These are phyloP conservation scores for Choreutis nemorana DNA, from an alignment of 2,888 invertebrate genomes.

Conservation along the genomic window DNA sequence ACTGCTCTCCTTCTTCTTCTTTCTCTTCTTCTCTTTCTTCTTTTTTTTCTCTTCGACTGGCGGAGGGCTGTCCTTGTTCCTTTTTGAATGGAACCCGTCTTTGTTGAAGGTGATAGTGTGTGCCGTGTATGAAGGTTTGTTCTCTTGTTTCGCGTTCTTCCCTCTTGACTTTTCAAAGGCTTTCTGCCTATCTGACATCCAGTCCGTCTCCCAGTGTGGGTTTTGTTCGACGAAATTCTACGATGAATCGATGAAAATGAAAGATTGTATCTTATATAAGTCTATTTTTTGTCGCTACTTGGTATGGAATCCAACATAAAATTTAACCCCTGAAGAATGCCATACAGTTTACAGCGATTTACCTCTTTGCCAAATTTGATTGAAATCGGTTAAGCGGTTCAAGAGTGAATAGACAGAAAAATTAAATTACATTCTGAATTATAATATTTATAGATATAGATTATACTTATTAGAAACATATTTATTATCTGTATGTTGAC, in stretches of 20 bases:
- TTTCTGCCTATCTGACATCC: slow-evolving; percentile 83
- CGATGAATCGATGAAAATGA: slow-evolving; percentile 11
- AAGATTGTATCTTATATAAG: not conserved
- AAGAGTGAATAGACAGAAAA: no score
- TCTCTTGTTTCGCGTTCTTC: slow-evolving; percentile 29
- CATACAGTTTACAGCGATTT: no score
- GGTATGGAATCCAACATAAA: not conserved
- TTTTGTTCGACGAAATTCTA: slow-evolving; percentile 85
- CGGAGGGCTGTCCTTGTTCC: slow-evolving; percentile 25
- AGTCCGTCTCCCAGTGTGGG: slow-evolving; percentile 88
- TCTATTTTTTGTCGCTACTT: not conserved
- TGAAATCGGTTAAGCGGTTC: no score
- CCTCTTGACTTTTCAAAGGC: slow-evolving; percentile 63
- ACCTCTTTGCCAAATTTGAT: no score
- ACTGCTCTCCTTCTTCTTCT: slow-evolving; percentile 52
- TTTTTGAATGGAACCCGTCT: slow-evolving; percentile 53
- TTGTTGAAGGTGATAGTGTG: slow-evolving; percentile 58
- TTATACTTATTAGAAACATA: no score
- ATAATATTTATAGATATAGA: no score
- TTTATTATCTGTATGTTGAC: no score
- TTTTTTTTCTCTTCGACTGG: slow-evolving; percentile 43
- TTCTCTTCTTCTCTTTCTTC: slow-evolving; percentile 63
- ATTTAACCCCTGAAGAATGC: no score
- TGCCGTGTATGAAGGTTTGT: slow-evolving; percentile 42
- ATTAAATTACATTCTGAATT: no score